These are phyloP conservation scores for Polymixis flavicincta DNA, from an alignment of 2,888 invertebrate genomes.

Conservation along the genomic window DNA sequence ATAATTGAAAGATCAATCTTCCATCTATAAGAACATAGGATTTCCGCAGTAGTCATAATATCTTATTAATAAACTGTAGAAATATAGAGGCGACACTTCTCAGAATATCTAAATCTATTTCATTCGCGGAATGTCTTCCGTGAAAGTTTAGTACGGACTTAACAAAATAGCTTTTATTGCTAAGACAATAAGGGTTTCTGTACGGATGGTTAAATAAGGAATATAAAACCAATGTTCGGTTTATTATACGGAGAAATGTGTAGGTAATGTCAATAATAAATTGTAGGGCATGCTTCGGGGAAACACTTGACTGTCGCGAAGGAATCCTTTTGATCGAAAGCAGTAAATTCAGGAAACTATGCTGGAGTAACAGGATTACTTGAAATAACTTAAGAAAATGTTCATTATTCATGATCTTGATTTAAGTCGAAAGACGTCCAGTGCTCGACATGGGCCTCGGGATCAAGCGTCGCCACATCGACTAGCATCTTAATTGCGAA, in stretches of 20 bases:
- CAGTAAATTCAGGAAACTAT: constrained; percentile 18
- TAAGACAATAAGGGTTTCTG: constrained; percentile 12
- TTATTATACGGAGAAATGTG: constrained; percentile 73
- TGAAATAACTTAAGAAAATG: neutral
- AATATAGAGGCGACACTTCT: constrained; percentile 73
- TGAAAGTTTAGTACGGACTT: constrained; percentile 68
- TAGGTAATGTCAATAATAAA: constrained; percentile 73
- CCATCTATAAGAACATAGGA: constrained; percentile 44
- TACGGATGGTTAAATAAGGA: constrained; percentile 62
- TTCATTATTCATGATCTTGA: neutral
- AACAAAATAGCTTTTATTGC: constrained; percentile 42
- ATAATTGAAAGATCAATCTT: constrained; percentile 38
- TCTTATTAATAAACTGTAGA: constrained; percentile 62
- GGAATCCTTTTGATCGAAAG: constrained; percentile 52
- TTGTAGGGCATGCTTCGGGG: constrained; percentile 68
- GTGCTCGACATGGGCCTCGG: neutral
- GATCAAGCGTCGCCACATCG: neutral
- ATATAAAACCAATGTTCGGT: constrained; percentile 66
- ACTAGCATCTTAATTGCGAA: neutral
- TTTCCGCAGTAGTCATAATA: constrained; percentile 55
- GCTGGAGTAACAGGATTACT: neutral
- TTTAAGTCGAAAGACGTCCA: neutral
- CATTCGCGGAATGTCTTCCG: constrained; percentile 77
- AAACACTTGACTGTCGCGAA: constrained; percentile 30
- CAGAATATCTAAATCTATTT: constrained; percentile 79